Evolutionary conservation across 2,888 invertebrate species (phyloP).

Genomic region (Apoderus coryli): DNA sequence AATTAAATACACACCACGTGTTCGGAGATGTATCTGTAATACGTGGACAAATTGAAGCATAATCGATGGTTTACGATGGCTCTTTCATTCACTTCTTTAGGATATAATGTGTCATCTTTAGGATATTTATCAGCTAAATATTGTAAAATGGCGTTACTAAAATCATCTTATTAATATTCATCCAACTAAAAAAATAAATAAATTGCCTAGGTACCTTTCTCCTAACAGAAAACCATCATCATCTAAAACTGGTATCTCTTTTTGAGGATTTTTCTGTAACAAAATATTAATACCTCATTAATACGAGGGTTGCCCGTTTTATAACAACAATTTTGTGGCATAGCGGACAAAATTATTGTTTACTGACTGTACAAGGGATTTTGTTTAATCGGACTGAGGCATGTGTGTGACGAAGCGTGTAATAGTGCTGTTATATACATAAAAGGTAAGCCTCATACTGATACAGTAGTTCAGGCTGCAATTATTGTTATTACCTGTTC

Average conservation of each 20-base stretch:
- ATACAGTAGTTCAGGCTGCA: no score
- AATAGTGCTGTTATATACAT: no score
- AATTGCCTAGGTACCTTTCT: slow-evolving; percentile 42
- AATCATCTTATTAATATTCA: slow-evolving; percentile 19
- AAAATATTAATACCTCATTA: no score
- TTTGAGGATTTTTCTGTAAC: slow-evolving; percentile 60
- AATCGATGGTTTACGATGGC: slow-evolving; percentile 67
- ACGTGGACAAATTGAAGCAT: slow-evolving; percentile 63
- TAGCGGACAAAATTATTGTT: no score
- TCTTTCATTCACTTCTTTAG: slow-evolving; percentile 50
- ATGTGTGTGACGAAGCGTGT: no score
- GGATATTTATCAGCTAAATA: slow-evolving; percentile 66
- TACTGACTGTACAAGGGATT: no score
- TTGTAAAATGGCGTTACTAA: slow-evolving; percentile 45
- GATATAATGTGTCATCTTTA: slow-evolving; percentile 50
- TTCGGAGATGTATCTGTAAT: slow-evolving; percentile 53
- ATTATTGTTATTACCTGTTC: slow-evolving; percentile 39
- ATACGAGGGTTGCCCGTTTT: no score
- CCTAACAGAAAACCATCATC: slow-evolving; percentile 65
- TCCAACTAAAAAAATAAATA: background rate
- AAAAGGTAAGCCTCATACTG: no score
- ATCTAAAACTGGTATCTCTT: slow-evolving; percentile 63
- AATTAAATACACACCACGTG: slow-evolving; percentile 45
- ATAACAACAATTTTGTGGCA: no score
- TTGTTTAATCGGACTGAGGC: no score